Evolutionary conservation across 2,888 invertebrate genomes (phyloP), one percentile per base, ranked within the genome.

Genomic region (Diaprepes abbreviatus): DNA sequence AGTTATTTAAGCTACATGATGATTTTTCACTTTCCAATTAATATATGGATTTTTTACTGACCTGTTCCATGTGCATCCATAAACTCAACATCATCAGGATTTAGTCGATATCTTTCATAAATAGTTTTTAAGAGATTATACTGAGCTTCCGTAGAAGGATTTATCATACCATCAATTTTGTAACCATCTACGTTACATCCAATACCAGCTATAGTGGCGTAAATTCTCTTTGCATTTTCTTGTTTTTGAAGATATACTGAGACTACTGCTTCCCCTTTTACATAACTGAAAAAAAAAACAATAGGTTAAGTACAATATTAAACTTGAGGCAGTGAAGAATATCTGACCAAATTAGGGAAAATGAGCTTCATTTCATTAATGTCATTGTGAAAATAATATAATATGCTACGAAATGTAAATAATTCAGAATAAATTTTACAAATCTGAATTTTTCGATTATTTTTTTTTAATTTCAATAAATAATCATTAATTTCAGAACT

Each of bases 61-160:
- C 89, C 90, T 17, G 88, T 89, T 14, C 90, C 90, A 80, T 90
- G 80, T 71, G 89, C 87, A 77, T 90, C 90, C 31, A 90, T 85
- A 77, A 87, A 90, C 17, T 81, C 79, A 4, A 90, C 85, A 3
- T 82, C 76, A 16, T 79, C 74, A 0, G 89, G 89, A 74, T 87
- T 82, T 10, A 90, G 77, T 24, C 83, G 80, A 21, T 84, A 84
- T 74, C 86, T 86, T 14, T 76, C 76, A 78, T 89, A 89, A 28
- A 88, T 85, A 66, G 87, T 86, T 68, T 84, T 79, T 43, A 90
- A 71, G 14, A 84, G 73, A 35, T 74, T 59, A 83, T 48, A 52
- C 60, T 82, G 81, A 62, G 74, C 72, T 16, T 76, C 73, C 3
- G 74, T 58, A 17, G 80, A 79, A 3, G 82, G 82, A 65, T 76